Percentiles rank a stretch among this genome's conserved stretches.
phyloP scores from a whole-genome alignment of 2,888 invertebrate species.

The Biston stratarius region DNA sequence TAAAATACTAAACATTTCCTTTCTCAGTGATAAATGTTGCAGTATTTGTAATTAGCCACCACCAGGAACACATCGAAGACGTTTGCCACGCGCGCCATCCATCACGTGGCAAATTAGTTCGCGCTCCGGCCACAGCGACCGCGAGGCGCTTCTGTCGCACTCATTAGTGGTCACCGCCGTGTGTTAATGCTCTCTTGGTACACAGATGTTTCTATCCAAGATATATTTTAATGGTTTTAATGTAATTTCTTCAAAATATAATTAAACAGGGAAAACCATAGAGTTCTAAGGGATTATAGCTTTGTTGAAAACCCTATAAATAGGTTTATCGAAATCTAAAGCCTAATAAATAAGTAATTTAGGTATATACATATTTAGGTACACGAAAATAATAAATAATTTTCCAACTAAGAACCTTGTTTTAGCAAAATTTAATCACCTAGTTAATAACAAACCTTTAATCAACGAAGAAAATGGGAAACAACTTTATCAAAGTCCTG shows the following conservation, averaged over 20 bases:
- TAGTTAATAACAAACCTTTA: constrained; percentile 33
- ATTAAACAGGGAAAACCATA: background rate
- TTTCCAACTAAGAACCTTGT: background rate
- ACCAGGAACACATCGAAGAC: constrained; percentile 52
- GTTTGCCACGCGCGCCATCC: constrained; percentile 65
- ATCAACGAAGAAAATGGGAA: constrained; percentile 43
- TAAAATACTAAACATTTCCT: constrained; percentile 5
- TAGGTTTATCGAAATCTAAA: too few relatives aligned
- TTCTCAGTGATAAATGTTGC: constrained; percentile 36
- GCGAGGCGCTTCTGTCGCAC: constrained; percentile 76
- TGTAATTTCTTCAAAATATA: background rate
- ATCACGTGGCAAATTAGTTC: constrained; percentile 82
- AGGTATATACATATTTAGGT: background rate
- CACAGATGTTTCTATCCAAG: constrained; percentile 57
- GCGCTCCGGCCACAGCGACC: constrained; percentile 72
- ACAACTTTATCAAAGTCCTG: constrained; percentile 47
- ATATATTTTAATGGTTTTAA: constrained; percentile 10
- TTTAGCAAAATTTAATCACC: constrained; percentile 22
- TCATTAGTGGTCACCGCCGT: constrained; percentile 77
- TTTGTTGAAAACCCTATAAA: too few relatives aligned
- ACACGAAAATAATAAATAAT: background rate
- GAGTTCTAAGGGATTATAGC: too few relatives aligned
- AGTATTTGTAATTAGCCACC: constrained; percentile 51
- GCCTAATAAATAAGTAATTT: too few relatives aligned
- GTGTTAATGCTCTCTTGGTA: constrained; percentile 61